A percentile compares a stretch with the other conserved stretches of the same genome.
Conservation (phyloP, 2,888 invertebrate genomes). For the Torymus auratus region DNA sequence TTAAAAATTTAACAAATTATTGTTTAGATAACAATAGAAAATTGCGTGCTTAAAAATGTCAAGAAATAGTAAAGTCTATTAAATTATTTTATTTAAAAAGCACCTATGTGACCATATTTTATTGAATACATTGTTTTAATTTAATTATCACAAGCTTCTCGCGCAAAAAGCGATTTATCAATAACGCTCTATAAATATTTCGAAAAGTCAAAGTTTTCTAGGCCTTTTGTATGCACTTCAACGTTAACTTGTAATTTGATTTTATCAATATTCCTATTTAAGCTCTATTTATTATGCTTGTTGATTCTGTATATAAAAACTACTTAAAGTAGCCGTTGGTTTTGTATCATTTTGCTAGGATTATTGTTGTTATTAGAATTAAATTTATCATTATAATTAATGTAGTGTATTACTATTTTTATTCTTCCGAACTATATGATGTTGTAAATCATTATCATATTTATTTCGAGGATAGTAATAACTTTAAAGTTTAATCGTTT, state of each 20-base stretch:
- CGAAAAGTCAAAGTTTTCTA: slow-evolving; percentile 47
- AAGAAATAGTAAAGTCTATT: slow-evolving; percentile 13
- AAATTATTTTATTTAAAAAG: slow-evolving; percentile 28
- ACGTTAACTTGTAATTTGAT: slow-evolving; percentile 26
- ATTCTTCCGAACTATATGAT: background rate
- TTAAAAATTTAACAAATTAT: background rate
- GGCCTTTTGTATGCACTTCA: slow-evolving; percentile 29
- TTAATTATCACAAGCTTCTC: slow-evolving; percentile 51
- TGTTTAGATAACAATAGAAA: background rate
- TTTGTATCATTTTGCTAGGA: background rate
- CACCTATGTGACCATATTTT: slow-evolving; percentile 12
- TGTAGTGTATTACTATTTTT: background rate
- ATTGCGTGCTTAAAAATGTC: background rate
- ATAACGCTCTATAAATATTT: slow-evolving; percentile 48
- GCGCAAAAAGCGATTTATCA: slow-evolving; percentile 43
- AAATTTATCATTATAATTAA: slow-evolving; percentile 2
- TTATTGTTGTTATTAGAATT: background rate
- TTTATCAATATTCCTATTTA: slow-evolving; percentile 29
- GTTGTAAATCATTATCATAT: background rate
- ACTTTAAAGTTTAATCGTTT: background rate
- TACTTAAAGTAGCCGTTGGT: background rate
- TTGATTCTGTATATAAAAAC: slow-evolving; percentile 41
- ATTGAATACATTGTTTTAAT: slow-evolving; percentile 18
- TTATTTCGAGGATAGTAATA: too few relatives aligned
- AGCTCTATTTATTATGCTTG: slow-evolving; percentile 27